Conservation (phyloP, 2,888 invertebrate species). For the Chrysotoxum bicinctum region DNA sequence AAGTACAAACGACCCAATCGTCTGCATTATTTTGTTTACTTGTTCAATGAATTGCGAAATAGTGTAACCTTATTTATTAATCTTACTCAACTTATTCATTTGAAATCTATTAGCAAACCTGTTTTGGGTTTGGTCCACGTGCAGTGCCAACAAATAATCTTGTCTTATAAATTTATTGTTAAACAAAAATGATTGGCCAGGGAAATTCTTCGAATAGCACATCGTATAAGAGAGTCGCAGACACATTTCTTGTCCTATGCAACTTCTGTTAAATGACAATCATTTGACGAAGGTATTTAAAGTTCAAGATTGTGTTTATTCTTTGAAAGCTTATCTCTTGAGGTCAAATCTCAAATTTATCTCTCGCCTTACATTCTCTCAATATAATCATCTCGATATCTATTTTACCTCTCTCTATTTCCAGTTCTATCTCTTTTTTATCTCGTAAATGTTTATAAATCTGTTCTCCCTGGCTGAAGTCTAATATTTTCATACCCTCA, state of each 20-base stretch:
- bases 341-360: neutral
- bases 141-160: neutral
- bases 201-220: neutral
- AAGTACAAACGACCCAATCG: neutral
- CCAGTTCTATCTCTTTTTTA: neutral
- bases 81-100: neutral
- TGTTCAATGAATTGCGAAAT: neutral
- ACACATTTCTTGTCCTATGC: neutral
- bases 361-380: neutral
- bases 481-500: neutral
- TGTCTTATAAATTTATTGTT: neutral
- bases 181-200: neutral
- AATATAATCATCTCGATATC: neutral
- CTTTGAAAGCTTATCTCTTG: constrained; percentile 17
- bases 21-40: constrained; percentile 2
- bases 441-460: neutral
- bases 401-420: neutral
- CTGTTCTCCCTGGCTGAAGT: neutral
- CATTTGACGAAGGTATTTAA: neutral
- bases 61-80: neutral
- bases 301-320: neutral
- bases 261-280: neutral
- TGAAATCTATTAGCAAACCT: neutral
- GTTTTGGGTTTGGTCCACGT: neutral
- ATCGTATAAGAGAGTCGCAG: neutral